Percentiles rank a stretch among this genome's conserved stretches.
Evolutionary conservation across 92 coral and sea anemone genomes (phyloP).

Genomic region (Porites cylindrica): DNA sequence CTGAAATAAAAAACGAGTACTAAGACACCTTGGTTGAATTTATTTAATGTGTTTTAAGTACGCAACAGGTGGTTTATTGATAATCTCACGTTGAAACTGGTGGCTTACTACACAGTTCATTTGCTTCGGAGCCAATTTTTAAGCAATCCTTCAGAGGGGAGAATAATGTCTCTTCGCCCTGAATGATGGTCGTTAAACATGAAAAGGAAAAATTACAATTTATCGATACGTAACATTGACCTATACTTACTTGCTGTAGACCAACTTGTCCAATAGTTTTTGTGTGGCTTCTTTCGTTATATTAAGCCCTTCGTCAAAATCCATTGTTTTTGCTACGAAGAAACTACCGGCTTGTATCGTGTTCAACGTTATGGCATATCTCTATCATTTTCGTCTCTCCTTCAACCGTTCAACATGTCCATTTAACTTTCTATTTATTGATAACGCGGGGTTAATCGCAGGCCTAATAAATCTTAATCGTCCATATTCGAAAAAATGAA

Average conservation of each 20-base stretch:
- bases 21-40: too few relatives aligned
- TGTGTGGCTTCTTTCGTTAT: slow-evolving; percentile 67
- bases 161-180: too few relatives aligned
- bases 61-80: too few relatives aligned
- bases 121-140: too few relatives aligned
- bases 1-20: too few relatives aligned
- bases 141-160: too few relatives aligned
- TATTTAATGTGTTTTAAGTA: too few relatives aligned
- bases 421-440: background rate
- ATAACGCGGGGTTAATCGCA: background rate
- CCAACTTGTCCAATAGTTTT: slow-evolving; percentile 73
- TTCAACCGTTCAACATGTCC: background rate
- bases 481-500: background rate
- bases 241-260: slow-evolving; percentile 86
- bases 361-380: background rate
- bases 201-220: too few relatives aligned
- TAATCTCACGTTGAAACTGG: too few relatives aligned
- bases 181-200: too few relatives aligned
- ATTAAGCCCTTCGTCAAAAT: slow-evolving; percentile 39
- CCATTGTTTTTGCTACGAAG: background rate
- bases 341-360: background rate
- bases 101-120: too few relatives aligned
- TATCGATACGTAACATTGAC: background rate
- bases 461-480: background rate
- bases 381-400: background rate